phyloP scores from a whole-genome alignment of 2,888 invertebrate species.

The Hymenopus coronatus region DNA sequence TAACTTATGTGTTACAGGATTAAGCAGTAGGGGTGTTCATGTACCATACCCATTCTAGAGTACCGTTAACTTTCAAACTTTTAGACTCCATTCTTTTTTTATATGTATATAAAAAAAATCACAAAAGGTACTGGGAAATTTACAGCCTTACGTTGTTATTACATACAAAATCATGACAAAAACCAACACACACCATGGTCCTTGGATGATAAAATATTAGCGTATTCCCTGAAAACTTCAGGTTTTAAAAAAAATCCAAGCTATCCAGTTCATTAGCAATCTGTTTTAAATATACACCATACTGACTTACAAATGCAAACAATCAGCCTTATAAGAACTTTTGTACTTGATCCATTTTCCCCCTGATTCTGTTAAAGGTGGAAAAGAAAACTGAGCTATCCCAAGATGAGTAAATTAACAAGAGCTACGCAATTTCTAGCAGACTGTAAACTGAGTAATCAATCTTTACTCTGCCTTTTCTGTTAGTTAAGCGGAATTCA shows the following conservation, averaged over 20 bases:
- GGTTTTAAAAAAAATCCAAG: background rate
- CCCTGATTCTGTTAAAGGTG: background rate
- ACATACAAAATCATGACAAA: conserved; percentile 1
- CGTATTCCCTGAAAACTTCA: background rate
- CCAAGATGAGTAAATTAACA: background rate
- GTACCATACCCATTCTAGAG: conserved; percentile 2
- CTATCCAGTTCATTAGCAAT: conserved; percentile 1
- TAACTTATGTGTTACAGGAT: conserved; percentile 1
- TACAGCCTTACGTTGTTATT: conserved; percentile 5
- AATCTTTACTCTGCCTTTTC: background rate
- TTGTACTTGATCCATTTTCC: conserved; percentile 17
- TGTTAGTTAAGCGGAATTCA: background rate
- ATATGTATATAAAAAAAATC: background rate
- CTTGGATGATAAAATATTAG: conserved; percentile 12
- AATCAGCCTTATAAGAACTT: conserved; percentile 22
- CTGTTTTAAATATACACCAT: conserved; percentile 2
- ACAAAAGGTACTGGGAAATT: background rate
- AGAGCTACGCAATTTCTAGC: background rate
- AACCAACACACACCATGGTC: conserved; percentile 13
- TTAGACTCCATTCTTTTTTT: background rate
- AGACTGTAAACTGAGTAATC: background rate
- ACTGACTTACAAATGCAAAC: conserved; percentile 13
- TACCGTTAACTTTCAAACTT: background rate
- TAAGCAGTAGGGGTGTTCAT: conserved; percentile 7
- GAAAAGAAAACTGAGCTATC: conserved; percentile 7